Conservation (phyloP, 2,888 invertebrate species). For the Lepidocyrtoides sp. region DNA sequence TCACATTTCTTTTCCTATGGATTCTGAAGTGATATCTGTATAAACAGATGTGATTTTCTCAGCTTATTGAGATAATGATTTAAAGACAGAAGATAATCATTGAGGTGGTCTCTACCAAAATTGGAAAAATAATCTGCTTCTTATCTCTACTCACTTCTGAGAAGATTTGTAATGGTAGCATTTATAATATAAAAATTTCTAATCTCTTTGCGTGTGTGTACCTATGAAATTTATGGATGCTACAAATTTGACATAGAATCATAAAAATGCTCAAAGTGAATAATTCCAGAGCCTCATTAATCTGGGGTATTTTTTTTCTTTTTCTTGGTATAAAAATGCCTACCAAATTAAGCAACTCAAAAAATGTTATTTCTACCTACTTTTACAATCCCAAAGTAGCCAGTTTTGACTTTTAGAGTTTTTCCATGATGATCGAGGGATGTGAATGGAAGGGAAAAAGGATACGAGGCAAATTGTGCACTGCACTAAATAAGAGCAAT, state of each 20-base stretch:
- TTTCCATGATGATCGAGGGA: neutral
- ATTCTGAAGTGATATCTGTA: neutral
- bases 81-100: neutral
- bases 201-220: neutral
- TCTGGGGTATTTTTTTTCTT: neutral
- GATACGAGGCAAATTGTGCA: neutral
- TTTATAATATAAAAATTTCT: neutral
- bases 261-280: neutral
- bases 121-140: slow-evolving; percentile 43
- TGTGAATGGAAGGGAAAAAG: too few species aligned
- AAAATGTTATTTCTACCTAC: slow-evolving; percentile 9
- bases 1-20: too few species aligned
- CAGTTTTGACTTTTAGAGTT: neutral
- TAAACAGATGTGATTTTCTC: slow-evolving; percentile 1
- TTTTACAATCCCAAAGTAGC: neutral
- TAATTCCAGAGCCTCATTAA: neutral
- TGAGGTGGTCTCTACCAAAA: slow-evolving; percentile 24
- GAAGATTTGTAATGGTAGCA: slow-evolving; percentile 23
- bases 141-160: slow-evolving; percentile 43
- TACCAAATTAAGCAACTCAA: neutral
- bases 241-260: neutral
- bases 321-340: neutral
- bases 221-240: neutral
- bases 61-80: slow-evolving; percentile 14
- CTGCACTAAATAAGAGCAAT: neutral